Conservation (phyloP, 2,113 vertebrate genomes). For the Petromus typicus region DNA sequence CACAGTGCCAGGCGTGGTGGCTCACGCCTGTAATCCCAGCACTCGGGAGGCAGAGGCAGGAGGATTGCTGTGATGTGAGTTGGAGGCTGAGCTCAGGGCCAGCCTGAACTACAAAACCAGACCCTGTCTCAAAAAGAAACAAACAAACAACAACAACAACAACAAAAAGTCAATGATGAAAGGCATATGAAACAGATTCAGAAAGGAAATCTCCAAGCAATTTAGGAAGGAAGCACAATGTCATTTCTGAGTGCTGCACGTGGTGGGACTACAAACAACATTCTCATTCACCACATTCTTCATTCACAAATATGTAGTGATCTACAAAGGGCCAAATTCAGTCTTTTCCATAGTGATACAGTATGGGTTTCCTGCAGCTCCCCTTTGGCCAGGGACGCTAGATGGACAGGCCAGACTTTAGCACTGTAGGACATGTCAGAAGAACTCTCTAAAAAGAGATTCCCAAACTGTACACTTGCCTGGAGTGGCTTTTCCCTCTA, state of each 20-base stretch:
- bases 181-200: conserved; percentile 9
- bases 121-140: too few species aligned
- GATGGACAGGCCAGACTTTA: background rate
- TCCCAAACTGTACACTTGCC: background rate
- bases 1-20: too few species aligned
- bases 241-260: background rate
- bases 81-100: too few species aligned
- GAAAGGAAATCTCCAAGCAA: background rate
- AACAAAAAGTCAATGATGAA: background rate
- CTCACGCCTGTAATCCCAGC: too few species aligned
- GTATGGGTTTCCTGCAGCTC: background rate
- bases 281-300: conserved; percentile 5
- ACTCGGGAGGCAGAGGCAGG: too few species aligned
- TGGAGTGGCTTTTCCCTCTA: background rate
- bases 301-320: background rate
- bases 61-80: too few species aligned
- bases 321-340: background rate
- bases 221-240: conserved; percentile 36
- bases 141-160: too few species aligned
- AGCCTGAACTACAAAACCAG: too few species aligned
- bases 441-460: background rate
- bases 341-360: background rate
- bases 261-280: background rate
- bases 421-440: background rate
- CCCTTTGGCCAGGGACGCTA: background rate